Percentiles rank a stretch among this genome's conserved stretches.
These are phyloP conservation scores for Leiothrix lutea DNA, from an alignment of 2,113 vertebrate species.

Conservation along the genomic window DNA sequence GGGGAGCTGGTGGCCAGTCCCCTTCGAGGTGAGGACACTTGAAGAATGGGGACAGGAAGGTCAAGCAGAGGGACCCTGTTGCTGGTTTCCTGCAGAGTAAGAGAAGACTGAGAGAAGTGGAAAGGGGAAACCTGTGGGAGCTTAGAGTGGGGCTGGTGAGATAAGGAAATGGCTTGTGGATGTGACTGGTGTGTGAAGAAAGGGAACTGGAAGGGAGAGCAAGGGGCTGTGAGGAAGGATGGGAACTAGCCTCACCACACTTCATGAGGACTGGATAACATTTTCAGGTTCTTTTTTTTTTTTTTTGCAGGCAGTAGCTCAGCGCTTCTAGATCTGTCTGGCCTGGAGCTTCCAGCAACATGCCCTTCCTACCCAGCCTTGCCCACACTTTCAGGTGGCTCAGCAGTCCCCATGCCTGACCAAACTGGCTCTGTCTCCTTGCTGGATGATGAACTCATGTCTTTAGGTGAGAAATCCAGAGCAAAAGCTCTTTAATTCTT, in stretches of 20 bases:
- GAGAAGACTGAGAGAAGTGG: background rate
- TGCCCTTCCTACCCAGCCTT: conserved; percentile 74
- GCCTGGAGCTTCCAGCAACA: conserved; percentile 79
- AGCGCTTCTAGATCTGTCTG: conserved; percentile 89
- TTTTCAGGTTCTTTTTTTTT: background rate
- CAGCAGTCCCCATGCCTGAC: conserved; percentile 69
- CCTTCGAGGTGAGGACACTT: conserved; percentile 76
- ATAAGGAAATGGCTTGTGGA: background rate
- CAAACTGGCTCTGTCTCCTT: conserved; percentile 78
- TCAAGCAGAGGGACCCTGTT: background rate
- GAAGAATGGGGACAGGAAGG: background rate
- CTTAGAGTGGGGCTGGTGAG: background rate
- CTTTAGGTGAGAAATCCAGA: conserved; percentile 79
- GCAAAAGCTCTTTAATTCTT: background rate
- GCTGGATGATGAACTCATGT: conserved; percentile 96
- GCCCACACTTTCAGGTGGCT: conserved; percentile 57
- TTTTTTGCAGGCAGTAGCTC: conserved; percentile 77
- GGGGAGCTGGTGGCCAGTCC: conserved; percentile 71
- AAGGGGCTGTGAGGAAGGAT: background rate
- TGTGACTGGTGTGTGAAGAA: background rate
- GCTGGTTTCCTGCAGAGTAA: background rate
- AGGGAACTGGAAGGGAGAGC: background rate
- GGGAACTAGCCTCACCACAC: background rate
- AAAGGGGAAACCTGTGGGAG: background rate
- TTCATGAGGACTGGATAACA: background rate